phyloP scores from a whole-genome alignment of 2,797 vertebrate genomes.

The Chiloscyllium punctatum region DNA sequence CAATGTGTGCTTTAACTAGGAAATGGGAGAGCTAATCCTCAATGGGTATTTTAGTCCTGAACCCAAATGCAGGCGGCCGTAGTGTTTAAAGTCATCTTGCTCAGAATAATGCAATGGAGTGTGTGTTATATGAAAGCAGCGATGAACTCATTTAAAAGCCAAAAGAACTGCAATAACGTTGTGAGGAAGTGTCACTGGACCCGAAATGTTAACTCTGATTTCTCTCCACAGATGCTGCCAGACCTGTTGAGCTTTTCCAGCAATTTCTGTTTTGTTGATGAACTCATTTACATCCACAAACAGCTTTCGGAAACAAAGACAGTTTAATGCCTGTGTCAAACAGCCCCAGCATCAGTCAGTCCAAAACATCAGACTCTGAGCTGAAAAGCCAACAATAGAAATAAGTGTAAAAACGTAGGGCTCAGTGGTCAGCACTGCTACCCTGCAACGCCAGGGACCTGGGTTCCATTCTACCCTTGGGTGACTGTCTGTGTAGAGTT shows the following conservation, averaged over 20 bases:
- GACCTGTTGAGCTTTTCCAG: too few relatives aligned
- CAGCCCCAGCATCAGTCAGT: background rate
- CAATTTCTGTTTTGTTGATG: background rate
- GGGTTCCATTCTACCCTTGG: too few relatives aligned
- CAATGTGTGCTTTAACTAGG: background rate
- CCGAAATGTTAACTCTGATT: too few relatives aligned
- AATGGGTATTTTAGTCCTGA: background rate
- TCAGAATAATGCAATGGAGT: background rate
- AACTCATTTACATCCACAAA: background rate
- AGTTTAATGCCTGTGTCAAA: background rate
- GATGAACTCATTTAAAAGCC: background rate
- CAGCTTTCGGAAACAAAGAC: too few relatives aligned
- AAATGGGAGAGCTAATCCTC: background rate
- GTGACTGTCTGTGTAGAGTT: too few relatives aligned
- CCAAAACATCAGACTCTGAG: background rate
- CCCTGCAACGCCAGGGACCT: too few relatives aligned
- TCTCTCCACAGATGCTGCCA: too few relatives aligned
- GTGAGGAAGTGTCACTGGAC: too few relatives aligned
- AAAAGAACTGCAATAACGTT: too few relatives aligned
- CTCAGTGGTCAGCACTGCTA: too few relatives aligned
- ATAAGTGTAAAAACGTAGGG: background rate
- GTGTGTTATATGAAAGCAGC: background rate
- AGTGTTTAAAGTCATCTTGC: background rate
- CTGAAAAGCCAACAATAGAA: background rate
- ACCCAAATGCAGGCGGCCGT: background rate